phyloP scores from a whole-genome alignment of 2,113 vertebrate genomes.

The Myiozetetes cayanensis region DNA sequence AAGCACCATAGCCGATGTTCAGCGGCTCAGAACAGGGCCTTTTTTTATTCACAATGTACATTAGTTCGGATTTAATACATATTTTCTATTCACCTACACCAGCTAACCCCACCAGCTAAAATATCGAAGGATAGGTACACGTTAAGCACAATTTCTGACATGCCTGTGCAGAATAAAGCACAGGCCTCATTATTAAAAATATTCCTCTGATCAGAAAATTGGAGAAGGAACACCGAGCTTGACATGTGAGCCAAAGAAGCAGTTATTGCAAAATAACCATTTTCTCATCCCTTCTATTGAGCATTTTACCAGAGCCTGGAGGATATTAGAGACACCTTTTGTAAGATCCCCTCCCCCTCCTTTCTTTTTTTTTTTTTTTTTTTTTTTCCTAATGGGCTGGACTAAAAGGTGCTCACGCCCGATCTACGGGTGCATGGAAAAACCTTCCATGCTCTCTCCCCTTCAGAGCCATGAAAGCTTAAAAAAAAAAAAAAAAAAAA shows the following conservation, averaged over 20 bases:
- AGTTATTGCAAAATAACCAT: neutral
- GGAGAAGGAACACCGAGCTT: neutral
- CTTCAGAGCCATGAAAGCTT: neutral
- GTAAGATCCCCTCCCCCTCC: neutral
- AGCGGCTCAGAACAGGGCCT: neutral
- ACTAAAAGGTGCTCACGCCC: constrained; percentile 29
- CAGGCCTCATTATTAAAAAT: neutral
- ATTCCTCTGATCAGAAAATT: neutral
- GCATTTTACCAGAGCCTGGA: neutral
- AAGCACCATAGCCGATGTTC: neutral
- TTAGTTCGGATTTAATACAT: neutral
- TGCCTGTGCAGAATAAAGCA: neutral
- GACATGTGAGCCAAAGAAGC: neutral
- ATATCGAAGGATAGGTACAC: neutral
- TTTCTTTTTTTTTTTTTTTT: neutral
- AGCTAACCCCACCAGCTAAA: neutral
- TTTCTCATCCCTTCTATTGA: neutral
- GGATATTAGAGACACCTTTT: neutral
- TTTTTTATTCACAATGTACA: neutral
- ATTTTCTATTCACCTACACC: neutral
- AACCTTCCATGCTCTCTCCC: neutral
- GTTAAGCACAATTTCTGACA: neutral
- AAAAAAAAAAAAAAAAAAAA: neutral
- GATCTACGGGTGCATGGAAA: neutral
- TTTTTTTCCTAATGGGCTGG: neutral